Conservation (phyloP, 1,140 invertebrate genomes). For the Drosophila orosa region DNA sequence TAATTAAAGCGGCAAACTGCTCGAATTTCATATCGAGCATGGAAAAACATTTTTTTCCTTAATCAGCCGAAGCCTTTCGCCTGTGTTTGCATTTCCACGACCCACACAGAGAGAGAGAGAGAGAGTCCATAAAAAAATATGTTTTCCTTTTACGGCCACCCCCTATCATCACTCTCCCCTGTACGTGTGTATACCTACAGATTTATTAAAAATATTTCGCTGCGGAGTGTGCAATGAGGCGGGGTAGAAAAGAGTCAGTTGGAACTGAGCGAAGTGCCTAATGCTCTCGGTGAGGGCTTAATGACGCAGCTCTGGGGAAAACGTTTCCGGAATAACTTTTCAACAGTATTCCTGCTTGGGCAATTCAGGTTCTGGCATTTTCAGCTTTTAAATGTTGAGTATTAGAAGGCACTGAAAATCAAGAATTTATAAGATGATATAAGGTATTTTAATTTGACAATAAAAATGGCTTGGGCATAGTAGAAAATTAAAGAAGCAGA, state of each 20-base stretch:
- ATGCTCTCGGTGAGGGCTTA: slow-evolving; percentile 24
- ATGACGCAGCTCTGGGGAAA: slow-evolving; percentile 4
- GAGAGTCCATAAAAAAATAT: slow-evolving; percentile 58
- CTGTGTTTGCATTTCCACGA: slow-evolving; percentile 27
- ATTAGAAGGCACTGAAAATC: background rate
- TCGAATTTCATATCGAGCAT: slow-evolving; percentile 38
- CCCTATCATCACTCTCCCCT: slow-evolving; percentile 13
- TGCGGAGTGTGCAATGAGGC: slow-evolving; percentile 22
- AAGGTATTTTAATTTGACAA: background rate
- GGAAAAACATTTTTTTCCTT: slow-evolving; percentile 40
- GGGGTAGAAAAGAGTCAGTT: slow-evolving; percentile 16
- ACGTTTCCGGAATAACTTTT: background rate
- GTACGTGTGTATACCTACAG: slow-evolving; percentile 31
- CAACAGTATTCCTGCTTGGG: background rate
- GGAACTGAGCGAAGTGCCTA: slow-evolving; percentile 26
- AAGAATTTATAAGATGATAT: no score
- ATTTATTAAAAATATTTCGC: slow-evolving; percentile 66
- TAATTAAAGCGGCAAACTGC: slow-evolving; percentile 44
- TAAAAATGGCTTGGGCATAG: no score
- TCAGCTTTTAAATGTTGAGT: background rate
- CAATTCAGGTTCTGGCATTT: no score
- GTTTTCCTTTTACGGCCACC: slow-evolving; percentile 59
- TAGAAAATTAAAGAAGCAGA: no score
- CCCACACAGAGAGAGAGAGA: slow-evolving; percentile 12
- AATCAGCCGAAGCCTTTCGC: slow-evolving; percentile 43